Conservation (phyloP, 2,113 vertebrate genomes). For the Pristiophorus japonicus region DNA sequence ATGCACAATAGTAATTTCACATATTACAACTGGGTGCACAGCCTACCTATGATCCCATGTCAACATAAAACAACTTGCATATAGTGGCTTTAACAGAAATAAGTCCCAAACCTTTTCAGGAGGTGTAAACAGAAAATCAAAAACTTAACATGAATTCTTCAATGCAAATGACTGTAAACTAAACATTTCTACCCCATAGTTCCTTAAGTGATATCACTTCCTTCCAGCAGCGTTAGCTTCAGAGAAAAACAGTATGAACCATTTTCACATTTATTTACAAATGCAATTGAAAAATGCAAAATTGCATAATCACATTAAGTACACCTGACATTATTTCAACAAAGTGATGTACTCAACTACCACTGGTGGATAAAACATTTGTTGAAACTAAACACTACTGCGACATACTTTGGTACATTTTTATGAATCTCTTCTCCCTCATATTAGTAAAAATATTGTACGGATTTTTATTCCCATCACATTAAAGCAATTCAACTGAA, state of each 20-base stretch:
- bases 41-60: not conserved
- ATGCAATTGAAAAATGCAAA: no score
- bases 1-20: no score
- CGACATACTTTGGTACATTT: not conserved
- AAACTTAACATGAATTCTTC: not conserved
- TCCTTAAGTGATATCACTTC: not conserved
- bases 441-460: not conserved
- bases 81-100: not conserved
- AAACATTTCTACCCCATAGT: not conserved
- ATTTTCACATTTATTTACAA: not conserved
- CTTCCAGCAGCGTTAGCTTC: not conserved
- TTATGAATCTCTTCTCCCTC: not conserved
- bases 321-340: not conserved
- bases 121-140: not conserved
- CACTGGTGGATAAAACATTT: not conserved
- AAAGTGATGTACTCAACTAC: not conserved
- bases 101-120: not conserved
- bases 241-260: not conserved
- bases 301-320: not conserved
- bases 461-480: not conserved
- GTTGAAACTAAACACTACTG: no score
- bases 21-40: no score
- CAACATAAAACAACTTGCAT: constrained; percentile 6
- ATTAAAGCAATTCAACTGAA: not conserved
- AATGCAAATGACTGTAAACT: not conserved